Conservation (phyloP, 2,888 invertebrate genomes). For the Parasteatoda lunata region DNA sequence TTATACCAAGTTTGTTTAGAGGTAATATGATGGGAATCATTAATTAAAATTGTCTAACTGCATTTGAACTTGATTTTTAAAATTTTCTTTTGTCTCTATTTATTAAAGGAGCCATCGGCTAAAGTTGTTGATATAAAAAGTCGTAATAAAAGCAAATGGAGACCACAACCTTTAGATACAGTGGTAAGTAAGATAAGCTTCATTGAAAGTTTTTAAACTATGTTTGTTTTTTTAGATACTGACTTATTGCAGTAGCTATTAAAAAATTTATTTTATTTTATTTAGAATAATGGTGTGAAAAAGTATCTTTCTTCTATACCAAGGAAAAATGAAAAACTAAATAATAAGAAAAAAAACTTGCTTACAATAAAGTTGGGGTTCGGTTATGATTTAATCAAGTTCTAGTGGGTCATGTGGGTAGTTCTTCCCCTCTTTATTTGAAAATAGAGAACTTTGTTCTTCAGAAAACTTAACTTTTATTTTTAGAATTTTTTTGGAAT, state of each 20-base stretch:
- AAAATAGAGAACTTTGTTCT: too few species aligned
- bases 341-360: neutral
- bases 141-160: conserved; percentile 96
- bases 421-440: too few species aligned
- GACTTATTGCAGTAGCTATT: neutral
- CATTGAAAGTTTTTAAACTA: conserved; percentile 55
- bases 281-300: neutral
- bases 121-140: conserved; percentile 84
- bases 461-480: too few species aligned
- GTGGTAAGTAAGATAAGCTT: conserved; percentile 80
- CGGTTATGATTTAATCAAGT: too few species aligned
- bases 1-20: conserved; percentile 83
- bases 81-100: too few species aligned
- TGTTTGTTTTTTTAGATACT: conserved; percentile 28
- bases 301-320: neutral
- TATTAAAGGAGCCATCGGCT: conserved; percentile 81
- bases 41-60: neutral
- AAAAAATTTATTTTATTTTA: conserved; percentile 1
- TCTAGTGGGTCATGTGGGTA: too few species aligned
- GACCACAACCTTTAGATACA: conserved; percentile 96
- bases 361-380: too few species aligned
- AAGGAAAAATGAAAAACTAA: neutral
- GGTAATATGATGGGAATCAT: neutral
- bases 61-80: too few species aligned
- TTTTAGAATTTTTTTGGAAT: too few species aligned